Evolutionary conservation across 2,113 vertebrate genomes (phyloP).

Genomic region (Amazona guildingii): DNA sequence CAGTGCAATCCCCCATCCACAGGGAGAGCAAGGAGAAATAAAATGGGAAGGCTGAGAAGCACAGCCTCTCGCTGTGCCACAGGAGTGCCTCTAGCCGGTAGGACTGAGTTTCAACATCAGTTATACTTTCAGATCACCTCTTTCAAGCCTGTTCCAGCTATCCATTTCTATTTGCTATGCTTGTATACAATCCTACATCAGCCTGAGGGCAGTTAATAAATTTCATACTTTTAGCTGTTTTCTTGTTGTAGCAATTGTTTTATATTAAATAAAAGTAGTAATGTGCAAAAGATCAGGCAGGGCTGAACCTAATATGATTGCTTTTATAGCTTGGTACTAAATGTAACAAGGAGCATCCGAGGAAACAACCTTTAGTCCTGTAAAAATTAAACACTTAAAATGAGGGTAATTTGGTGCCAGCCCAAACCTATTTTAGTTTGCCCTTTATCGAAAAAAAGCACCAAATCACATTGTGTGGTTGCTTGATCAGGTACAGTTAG

Average conservation of each 20-base stretch:
- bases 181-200: background rate
- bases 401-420: conserved; percentile 10
- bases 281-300: background rate
- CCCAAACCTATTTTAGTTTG: conserved; percentile 1
- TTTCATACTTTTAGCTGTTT: background rate
- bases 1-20: background rate
- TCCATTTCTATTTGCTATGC: background rate
- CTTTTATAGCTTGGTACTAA: conserved; percentile 4
- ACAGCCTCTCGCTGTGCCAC: fast-evolving
- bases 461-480: background rate
- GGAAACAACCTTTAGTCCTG: conserved; percentile 1
- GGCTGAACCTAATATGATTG: background rate
- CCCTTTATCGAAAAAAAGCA: background rate
- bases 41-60: background rate
- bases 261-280: conserved; percentile 3
- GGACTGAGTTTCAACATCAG: background rate
- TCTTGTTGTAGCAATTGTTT: background rate
- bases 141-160: background rate
- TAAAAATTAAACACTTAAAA: conserved; percentile 15
- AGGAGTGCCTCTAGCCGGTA: background rate
- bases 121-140: background rate
- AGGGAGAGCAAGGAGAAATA: fast-evolving
- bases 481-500: background rate
- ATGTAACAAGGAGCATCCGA: background rate
- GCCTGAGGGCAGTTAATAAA: background rate